These are phyloP conservation scores for Zaprionus gabonicus DNA, from an alignment of 1,140 invertebrate genomes.

Conservation along the genomic window DNA sequence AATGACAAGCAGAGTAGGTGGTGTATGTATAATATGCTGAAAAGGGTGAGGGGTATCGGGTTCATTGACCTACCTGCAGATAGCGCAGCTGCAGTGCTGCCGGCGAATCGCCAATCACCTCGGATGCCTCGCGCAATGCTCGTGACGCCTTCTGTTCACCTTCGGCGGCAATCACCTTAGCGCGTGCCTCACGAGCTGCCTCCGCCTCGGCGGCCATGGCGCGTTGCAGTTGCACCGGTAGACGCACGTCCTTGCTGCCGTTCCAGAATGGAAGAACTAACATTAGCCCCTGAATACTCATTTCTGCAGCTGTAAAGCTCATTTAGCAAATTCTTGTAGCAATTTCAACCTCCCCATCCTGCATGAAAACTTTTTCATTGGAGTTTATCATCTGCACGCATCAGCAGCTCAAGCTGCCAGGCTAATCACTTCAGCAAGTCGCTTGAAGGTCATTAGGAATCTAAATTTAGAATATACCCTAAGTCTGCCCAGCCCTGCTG, in stretches of 20 bases:
- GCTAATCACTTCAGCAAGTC: not conserved
- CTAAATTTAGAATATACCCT: not conserved
- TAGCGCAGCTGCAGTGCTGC: constrained; percentile 91
- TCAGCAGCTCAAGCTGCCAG: not conserved
- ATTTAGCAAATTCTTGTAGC: not conserved
- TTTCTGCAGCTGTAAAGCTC: constrained; percentile 25
- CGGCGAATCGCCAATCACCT: constrained; percentile 96
- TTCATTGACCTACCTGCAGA: constrained; percentile 72
- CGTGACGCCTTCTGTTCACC: constrained; percentile 95
- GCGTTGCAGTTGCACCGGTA: constrained; percentile 94
- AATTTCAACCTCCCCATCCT: not conserved
- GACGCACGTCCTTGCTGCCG: constrained; percentile 94
- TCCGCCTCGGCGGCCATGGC: constrained; percentile 97
- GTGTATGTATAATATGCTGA: not conserved
- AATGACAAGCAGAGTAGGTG: not conserved
- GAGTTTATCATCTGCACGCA: not conserved
- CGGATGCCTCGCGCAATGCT: constrained; percentile 95
- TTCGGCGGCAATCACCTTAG: constrained; percentile 93
- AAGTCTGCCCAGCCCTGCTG: not conserved
- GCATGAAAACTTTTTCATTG: not conserved
- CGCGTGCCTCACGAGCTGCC: constrained; percentile 92
- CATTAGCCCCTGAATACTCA: constrained; percentile 44
- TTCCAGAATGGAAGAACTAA: constrained; percentile 53
- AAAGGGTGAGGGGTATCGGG: not conserved
- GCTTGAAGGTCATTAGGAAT: constrained; percentile 21